phyloP scores from a whole-genome alignment of 2,888 invertebrate species.

The Acleris laterana region DNA sequence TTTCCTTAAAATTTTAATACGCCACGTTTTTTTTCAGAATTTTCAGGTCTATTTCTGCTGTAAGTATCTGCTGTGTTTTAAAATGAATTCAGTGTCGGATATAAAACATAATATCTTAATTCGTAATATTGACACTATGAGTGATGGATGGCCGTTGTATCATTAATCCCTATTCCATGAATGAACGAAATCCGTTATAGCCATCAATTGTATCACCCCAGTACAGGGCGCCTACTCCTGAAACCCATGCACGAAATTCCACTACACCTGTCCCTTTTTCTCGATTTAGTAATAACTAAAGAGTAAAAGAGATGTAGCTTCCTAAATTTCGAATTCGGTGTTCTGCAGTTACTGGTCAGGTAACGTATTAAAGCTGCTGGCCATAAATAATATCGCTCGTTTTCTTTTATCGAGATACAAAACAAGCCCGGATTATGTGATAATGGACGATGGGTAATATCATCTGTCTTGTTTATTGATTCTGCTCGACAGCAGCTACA shows the following conservation, averaged over 20 bases:
- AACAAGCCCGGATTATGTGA: conserved; percentile 1
- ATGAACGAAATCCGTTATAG: neutral
- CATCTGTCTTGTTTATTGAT: conserved; percentile 10
- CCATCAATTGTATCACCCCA: neutral
- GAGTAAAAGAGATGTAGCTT: too few relatives aligned
- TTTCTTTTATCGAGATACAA: conserved; percentile 10
- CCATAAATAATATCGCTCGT: conserved; percentile 7
- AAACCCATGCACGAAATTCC: too few relatives aligned
- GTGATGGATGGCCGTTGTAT: neutral
- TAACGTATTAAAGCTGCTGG: conserved; percentile 9
- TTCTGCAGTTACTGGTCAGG: neutral
- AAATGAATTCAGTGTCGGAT: too few relatives aligned
- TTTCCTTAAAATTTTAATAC: too few relatives aligned
- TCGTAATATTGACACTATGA: too few relatives aligned
- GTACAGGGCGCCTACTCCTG: neutral
- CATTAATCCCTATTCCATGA: neutral
- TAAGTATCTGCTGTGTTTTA: too few relatives aligned
- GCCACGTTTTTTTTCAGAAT: too few relatives aligned
- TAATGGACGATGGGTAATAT: conserved; percentile 1
- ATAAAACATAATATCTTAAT: too few relatives aligned
- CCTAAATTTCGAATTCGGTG: too few relatives aligned
- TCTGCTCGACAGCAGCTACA: neutral
- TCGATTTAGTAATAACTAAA: too few relatives aligned
- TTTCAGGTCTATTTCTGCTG: too few relatives aligned
- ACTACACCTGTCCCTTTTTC: too few relatives aligned